Conservation (phyloP, 2,113 vertebrate genomes). For the Erythrocercus mccallii region DNA sequence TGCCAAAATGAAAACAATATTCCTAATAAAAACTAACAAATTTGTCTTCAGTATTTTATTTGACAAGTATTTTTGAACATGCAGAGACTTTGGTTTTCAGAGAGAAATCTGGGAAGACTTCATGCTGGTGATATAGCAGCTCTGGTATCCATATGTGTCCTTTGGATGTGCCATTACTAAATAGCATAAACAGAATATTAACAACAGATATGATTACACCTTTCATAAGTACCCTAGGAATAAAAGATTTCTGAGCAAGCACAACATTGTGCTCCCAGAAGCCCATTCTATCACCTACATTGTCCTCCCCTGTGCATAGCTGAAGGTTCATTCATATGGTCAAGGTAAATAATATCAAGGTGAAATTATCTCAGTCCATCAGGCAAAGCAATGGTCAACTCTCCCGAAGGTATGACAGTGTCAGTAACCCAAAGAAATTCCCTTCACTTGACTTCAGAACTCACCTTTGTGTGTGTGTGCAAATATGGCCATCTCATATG, state of each 20-base stretch:
- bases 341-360: not conserved
- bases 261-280: not conserved
- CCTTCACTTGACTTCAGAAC: not conserved
- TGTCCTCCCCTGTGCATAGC: not conserved
- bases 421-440: not conserved
- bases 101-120: not conserved
- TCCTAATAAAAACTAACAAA: not conserved
- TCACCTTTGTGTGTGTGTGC: not conserved
- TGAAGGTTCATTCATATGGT: not conserved
- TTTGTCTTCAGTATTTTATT: not conserved
- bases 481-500: not conserved
- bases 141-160: not conserved
- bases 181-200: not conserved
- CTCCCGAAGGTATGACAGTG: fast-evolving
- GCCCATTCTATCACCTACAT: not conserved
- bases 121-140: not conserved
- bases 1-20: not conserved
- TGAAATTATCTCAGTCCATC: not conserved
- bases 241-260: not conserved
- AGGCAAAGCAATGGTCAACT: not conserved
- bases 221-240: not conserved
- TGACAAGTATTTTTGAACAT: not conserved
- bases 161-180: too few species aligned
- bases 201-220: not conserved
- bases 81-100: not conserved